Evolutionary conservation across 2,888 invertebrate genomes (phyloP), one percentile per base, ranked within the genome.

Genomic region (Tachina fera): DNA sequence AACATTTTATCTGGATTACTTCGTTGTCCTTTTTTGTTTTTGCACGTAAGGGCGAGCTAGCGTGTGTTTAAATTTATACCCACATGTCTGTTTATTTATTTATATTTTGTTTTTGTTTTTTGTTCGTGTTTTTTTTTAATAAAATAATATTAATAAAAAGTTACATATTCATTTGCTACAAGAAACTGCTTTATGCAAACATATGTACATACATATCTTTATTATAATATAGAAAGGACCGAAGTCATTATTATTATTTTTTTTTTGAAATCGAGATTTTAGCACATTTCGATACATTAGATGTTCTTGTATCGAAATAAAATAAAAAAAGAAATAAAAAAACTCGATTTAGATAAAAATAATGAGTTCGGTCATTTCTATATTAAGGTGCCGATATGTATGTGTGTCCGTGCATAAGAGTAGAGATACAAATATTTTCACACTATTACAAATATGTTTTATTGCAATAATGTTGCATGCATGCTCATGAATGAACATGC

Each of bases 401-500:
- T 51, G 11, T 13, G 13, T 8, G 19, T 56, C n/a, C 8, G n/a
- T 41, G 16, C 41, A 19, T 2, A 41, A 16, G 47, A 3, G 39
- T 22, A 47, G 14, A 19, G 3, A 45, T 6, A 16, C n/a, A 53
- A 13, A 39, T 16, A 31, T n/a, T 13, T 13, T 10, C 53, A 16
- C 13, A 51, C n/a, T 13, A 13, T 3, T 39, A 58, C 41, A 68
- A 22, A 41, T 60, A 65, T 65, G n/a, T 43, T 70, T 58, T 67
- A 65, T 67, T 67, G 71, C 70, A 67, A 67, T 76, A 67, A 76
- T 72, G 71, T 80, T 80, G 72, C 80, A 72, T 80, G 84, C 84
- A 80, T 60, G 76, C 49, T 71, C 45, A 22, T 65, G 58, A 65
- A 22, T 65, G 58, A 65, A 80, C 76, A 80, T 84, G 63, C 71